Conservation (phyloP, 1,140 invertebrate genomes). For the Leptopilina boulardi region DNA sequence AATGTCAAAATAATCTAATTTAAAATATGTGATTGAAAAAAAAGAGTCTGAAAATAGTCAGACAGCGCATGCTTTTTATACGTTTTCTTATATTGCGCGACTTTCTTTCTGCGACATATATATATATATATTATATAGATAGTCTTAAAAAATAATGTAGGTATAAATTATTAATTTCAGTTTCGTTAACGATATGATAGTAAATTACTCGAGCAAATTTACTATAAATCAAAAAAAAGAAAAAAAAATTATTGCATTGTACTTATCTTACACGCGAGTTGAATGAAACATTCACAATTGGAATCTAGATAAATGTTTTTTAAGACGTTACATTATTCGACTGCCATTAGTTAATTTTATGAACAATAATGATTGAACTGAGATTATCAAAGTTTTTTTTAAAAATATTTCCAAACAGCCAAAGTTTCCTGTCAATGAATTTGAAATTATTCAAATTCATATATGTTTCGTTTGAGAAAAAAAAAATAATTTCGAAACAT, state of each 20-base stretch:
- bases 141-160: conserved; percentile 25
- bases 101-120: background rate
- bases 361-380: background rate
- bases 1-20: conserved; percentile 19
- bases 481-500: background rate
- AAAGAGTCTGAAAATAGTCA: background rate
- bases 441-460: background rate
- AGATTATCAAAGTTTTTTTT: conserved; percentile 19
- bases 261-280: background rate
- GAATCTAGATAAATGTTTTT: background rate
- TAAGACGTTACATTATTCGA: background rate
- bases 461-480: no score
- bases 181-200: background rate
- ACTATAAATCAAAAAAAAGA: conserved; percentile 1
- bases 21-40: background rate
- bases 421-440: conserved; percentile 9
- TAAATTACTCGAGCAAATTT: background rate
- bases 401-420: conserved; percentile 8
- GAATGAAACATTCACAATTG: background rate
- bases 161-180: conserved; percentile 1
- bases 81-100: background rate
- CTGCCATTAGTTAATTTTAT: conserved; percentile 27
- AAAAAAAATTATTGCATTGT: conserved; percentile 24
- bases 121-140: conserved; percentile 20
- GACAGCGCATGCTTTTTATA: conserved; percentile 21